phyloP scores from a whole-genome alignment of 2,888 invertebrate species.

The Arrhopalites spinosus region DNA sequence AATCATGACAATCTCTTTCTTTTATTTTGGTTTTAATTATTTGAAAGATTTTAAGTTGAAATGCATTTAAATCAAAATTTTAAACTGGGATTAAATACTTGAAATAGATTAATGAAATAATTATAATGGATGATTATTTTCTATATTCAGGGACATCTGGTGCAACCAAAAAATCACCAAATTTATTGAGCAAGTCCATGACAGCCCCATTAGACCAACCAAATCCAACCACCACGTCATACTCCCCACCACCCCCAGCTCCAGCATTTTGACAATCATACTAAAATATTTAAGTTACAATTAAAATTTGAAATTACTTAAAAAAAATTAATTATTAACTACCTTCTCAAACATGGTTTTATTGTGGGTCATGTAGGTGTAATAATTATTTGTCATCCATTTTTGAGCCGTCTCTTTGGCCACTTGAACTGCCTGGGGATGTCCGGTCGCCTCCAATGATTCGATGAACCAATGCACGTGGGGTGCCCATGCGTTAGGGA shows the following conservation, averaged over 20 bases:
- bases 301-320: background rate
- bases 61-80: too few relatives aligned
- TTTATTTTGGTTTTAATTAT: too few relatives aligned
- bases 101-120: too few relatives aligned
- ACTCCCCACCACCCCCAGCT: slow-evolving; percentile 38
- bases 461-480: slow-evolving; percentile 38
- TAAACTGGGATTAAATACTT: too few relatives aligned
- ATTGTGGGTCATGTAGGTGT: slow-evolving; percentile 14
- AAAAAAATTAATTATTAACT: background rate
- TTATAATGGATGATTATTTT: too few relatives aligned
- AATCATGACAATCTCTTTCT: too few relatives aligned
- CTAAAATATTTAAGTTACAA: slow-evolving; percentile 14
- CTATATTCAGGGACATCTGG: background rate
- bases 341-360: slow-evolving; percentile 39
- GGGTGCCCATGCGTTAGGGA: slow-evolving; percentile 32
- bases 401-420: slow-evolving; percentile 23
- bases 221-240: slow-evolving; percentile 37
- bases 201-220: slow-evolving; percentile 43
- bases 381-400: slow-evolving; percentile 31
- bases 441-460: slow-evolving; percentile 13
- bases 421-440: slow-evolving; percentile 2
- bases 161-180: slow-evolving; percentile 11
- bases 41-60: too few relatives aligned
- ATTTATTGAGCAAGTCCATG: slow-evolving; percentile 31
- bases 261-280: slow-evolving; percentile 34